Base-by-base conservation (phyloP, 2,797 vertebrate genomes). In the Parotocinclus haroldoi region DNA sequence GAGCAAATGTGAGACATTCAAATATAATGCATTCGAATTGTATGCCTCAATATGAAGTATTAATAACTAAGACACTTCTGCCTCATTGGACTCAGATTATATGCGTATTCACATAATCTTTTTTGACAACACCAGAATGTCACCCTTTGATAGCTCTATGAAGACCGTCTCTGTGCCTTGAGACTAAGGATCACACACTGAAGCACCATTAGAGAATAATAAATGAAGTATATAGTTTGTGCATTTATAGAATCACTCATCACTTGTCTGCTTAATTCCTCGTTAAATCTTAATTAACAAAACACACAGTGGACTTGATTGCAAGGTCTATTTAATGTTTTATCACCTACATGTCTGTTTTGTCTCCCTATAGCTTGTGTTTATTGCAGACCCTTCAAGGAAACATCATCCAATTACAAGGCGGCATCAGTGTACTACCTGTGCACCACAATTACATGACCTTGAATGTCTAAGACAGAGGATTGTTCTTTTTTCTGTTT, bases 261-360 rank as follows among this genome's bases (percentile, higher is more conserved):
- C 27, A 27, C 27, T 16, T 50, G 48, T n/a, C n/a, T 50, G 16
- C 10, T n/a, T 50, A 8, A 14, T 50, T 50, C n/a, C 14, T 50
- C 14, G 7, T 50, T 50, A n/a, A 50, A 14, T 14, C n/a, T 50
- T 50, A 4, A 50, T 50, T 50, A 50, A 16, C 48, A 50, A 2
- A 50, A 1, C 45, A 50, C 14, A 6, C 48, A 50, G 14, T 16
- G 9, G n/a, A n/a, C n/a, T 16, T 50, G 14, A 14, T 42, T 42
- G 40, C 40, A 50, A 7, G n/a, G 9, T 50, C 13, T 50, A 8
- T 48, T 48, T 51, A 16, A 38, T 66, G 37, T 42, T 63, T n/a
- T 66, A 69, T 69, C 58, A 73, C 57, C 57, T 57, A 57, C 58
- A 66, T 72, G 67, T 66, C 52, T 75, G 37, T 69, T 73, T 38